Conservation (phyloP, 2,113 vertebrate genomes). For the Dasypus novemcinctus region DNA sequence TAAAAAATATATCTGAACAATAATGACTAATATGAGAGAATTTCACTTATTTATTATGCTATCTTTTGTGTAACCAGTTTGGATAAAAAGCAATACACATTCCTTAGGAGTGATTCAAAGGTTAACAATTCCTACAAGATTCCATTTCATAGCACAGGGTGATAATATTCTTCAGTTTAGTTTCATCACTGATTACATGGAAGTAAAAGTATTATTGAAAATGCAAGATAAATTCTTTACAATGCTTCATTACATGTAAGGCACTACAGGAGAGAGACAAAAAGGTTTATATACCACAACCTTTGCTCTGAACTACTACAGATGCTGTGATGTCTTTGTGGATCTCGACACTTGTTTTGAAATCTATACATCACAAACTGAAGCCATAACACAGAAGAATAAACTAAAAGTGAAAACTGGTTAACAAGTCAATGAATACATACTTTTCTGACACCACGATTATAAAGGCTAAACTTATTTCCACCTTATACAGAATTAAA, state of each 20-base stretch:
- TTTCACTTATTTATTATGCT: background rate
- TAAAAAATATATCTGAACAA: background rate
- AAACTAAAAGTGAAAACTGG: background rate
- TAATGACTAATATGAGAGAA: background rate
- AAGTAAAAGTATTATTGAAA: slow-evolving; percentile 37
- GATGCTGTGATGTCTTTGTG: background rate
- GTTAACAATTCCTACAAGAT: background rate
- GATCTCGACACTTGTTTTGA: background rate
- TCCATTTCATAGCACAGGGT: background rate
- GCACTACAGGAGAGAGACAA: background rate
- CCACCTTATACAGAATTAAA: background rate
- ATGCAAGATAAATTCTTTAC: background rate
- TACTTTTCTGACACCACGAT: background rate
- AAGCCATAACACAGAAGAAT: background rate
- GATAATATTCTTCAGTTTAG: slow-evolving; percentile 35
- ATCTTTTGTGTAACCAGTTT: background rate
- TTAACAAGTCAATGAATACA: background rate
- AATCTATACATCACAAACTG: background rate
- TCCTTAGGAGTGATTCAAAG: background rate
- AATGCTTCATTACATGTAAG: background rate
- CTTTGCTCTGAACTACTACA: background rate
- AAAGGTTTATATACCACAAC: background rate
- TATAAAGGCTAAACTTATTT: background rate
- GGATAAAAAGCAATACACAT: background rate
- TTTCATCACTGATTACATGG: slow-evolving; percentile 25